Conservation (phyloP, 2,113 vertebrate species). For the Bujurquina vittata region DNA sequence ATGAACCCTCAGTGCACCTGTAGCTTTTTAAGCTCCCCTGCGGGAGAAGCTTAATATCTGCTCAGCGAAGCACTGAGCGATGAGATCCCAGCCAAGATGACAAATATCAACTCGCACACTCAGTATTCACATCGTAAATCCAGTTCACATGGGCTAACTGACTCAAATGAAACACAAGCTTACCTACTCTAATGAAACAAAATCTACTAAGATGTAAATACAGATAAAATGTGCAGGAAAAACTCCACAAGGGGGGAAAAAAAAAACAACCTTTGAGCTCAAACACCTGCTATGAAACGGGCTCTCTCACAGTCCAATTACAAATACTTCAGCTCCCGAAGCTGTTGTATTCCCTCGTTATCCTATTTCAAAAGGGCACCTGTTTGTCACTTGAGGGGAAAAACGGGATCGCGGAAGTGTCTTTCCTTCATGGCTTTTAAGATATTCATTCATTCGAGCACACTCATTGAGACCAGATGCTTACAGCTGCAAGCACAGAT, state of each 20-base stretch:
- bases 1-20: constrained; percentile 16
- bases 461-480: constrained; percentile 74
- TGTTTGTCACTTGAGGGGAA: constrained; percentile 68
- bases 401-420: constrained; percentile 50
- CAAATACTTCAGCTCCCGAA: constrained; percentile 31
- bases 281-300: constrained; percentile 31
- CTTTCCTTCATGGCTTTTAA: constrained; percentile 65
- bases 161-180: constrained; percentile 4
- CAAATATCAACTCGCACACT: constrained; percentile 4
- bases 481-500: constrained; percentile 68
- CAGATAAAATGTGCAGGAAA: background rate
- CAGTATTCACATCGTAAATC: constrained; percentile 26
- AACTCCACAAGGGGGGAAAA: background rate
- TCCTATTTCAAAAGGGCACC: constrained; percentile 75
- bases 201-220: background rate
- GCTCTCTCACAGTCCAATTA: constrained; percentile 7
- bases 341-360: constrained; percentile 40
- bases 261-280: background rate
- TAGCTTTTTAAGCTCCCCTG: background rate
- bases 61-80: constrained; percentile 1
- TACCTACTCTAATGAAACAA: background rate
- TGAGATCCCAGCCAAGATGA: constrained; percentile 3
- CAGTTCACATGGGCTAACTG: background rate
- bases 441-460: constrained; percentile 64
- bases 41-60: constrained; percentile 21